A percentile compares a stretch with the other conserved stretches of the same genome.
phyloP scores from a whole-genome alignment of 2,888 invertebrate species.

The Pristionchus exspectatus region DNA sequence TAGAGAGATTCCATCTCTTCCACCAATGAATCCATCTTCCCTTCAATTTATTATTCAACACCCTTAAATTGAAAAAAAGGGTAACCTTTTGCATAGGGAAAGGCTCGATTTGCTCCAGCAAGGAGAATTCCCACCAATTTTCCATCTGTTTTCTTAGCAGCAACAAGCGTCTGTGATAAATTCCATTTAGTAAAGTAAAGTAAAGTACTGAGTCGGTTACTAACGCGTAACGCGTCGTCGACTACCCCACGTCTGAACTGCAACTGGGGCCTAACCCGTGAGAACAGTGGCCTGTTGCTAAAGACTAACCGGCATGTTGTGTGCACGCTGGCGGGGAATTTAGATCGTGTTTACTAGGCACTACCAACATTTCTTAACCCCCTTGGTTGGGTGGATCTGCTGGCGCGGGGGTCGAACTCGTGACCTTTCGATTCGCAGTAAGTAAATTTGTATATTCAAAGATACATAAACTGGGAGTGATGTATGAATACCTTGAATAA shows the following conservation, averaged over 20 bases:
- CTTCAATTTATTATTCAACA: constrained; percentile 56
- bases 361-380: no score
- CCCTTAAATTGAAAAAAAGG: not conserved
- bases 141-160: constrained; percentile 86
- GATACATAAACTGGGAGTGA: not conserved
- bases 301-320: no score
- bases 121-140: constrained; percentile 90
- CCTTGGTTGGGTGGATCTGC: no score
- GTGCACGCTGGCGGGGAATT: no score
- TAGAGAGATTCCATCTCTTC: constrained; percentile 88
- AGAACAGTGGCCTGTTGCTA: no score
- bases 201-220: no score
- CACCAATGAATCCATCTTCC: constrained; percentile 80
- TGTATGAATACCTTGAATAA: constrained; percentile 88
- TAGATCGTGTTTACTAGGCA: no score
- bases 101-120: constrained; percentile 89
- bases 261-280: no score
- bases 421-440: no score
- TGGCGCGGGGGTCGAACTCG: no score
- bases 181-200: constrained; percentile 78
- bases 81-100: constrained; percentile 86
- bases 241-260: no score
- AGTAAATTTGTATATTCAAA: not conserved
- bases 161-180: constrained; percentile 86
- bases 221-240: no score